phyloP scores from a whole-genome alignment of 2,797 vertebrate genomes.

The Tragopan temminckii region DNA sequence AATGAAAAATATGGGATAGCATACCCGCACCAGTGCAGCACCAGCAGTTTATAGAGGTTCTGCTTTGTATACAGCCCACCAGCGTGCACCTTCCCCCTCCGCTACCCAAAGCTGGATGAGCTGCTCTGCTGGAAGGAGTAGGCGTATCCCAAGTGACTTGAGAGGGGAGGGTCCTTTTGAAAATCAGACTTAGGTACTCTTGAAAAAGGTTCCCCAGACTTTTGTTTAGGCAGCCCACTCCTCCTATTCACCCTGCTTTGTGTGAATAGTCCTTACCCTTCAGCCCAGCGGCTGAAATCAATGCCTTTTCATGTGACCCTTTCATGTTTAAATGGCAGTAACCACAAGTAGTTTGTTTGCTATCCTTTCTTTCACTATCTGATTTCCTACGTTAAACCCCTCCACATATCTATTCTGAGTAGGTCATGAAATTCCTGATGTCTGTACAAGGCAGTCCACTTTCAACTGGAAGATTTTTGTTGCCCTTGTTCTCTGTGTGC shows the following conservation, averaged over 20 bases:
- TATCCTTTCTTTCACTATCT: neutral
- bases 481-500: neutral
- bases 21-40: fast-evolving
- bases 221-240: slow-evolving; percentile 6
- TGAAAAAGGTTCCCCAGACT: slow-evolving; percentile 14
- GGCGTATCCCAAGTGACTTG: neutral
- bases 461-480: neutral
- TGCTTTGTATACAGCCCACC: neutral
- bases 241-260: slow-evolving; percentile 11
- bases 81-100: neutral
- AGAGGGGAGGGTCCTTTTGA: slow-evolving; percentile 1
- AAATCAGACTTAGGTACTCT: slow-evolving; percentile 11
- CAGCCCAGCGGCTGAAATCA: slow-evolving; percentile 46
- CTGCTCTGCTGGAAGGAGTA: neutral
- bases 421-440: neutral
- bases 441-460: neutral
- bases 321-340: slow-evolving; percentile 38
- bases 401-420: neutral
- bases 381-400: neutral
- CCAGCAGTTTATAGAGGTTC: neutral
- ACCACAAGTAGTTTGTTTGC: neutral
- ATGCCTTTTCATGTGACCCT: slow-evolving; percentile 20
- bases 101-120: neutral
- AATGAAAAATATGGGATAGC: neutral
- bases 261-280: slow-evolving; percentile 31